Evolutionary conservation across 2,888 invertebrate species (phyloP), one percentile per base, ranked within the genome.

Genomic region (Caenorhabditis sp.): DNA sequence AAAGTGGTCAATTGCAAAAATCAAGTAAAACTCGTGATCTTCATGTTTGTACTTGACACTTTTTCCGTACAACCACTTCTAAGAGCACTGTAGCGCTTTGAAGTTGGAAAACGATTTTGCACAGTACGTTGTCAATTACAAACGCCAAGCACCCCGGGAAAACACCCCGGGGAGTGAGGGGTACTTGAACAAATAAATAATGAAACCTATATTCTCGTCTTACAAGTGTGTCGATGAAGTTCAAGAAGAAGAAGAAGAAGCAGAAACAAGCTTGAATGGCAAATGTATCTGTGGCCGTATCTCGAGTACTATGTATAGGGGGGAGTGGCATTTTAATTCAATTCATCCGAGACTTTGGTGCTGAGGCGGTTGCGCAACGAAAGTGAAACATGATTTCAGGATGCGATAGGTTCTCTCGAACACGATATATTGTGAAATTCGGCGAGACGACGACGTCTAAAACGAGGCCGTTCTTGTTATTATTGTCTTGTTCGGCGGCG

Each of bases 331-430:
- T 56, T 66, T 45, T n/a, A n/a, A n/a, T n/a, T n/a, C n/a, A n/a
- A n/a, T n/a, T n/a, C n/a, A n/a, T n/a, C n/a, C n/a, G n/a, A n/a
- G n/a, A n/a, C n/a, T n/a, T n/a, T n/a, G n/a, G n/a, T n/a, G n/a
- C n/a, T n/a, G n/a, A n/a, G 53, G 45, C 45, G 46, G 50, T 46
- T 50, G 58, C 50, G 56, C 58, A 56, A 46, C 26, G 68, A 68
- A 68, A 68, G 68, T 68, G 68, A 68, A 68, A 56, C 48, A 55
- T 58, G 68, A 58, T 68, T 68, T 48, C 50, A 68, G 68, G 68
- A 58, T 50, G 48, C 37, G 68, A 68, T 56, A 52, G 39, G n/a
- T 11, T 45, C 37, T n/a, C 3, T 11, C 9, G 35, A 46, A 48
- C 30, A 15, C 48, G 50, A 43, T 5, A 39, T 26, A 26, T 1